Evolutionary conservation across 2,113 vertebrate species (phyloP), one percentile per base, ranked within the genome.

Genomic region (Calidris pygmaea): DNA sequence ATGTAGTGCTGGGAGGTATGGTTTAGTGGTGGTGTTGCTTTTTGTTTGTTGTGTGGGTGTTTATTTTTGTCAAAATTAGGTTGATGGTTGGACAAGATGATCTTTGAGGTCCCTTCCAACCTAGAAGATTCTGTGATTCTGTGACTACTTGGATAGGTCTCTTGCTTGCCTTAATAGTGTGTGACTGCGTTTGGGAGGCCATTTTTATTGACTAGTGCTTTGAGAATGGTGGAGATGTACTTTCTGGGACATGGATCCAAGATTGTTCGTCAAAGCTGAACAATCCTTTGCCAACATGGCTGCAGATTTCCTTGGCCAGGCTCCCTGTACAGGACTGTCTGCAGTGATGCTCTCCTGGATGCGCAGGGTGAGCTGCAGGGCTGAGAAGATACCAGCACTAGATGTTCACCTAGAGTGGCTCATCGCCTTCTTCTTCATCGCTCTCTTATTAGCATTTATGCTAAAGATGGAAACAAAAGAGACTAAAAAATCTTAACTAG

Each of bases 391-490:
- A 39, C 52, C 20, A 19, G 47, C 48, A 9, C n/a, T 14, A 32
- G 26, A 19, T 29, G 3, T 26, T 21, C 48, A 26, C 15, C 10
- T 45, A 9, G 24, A 24, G 8, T 27, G 2, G 14, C 29, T 68
- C 12, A 1, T 12, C 63, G 10, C 29, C 56, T 85, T 70, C 76
- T 82, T 71, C 21, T 65, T 53, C 43, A 50, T 24, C 32, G 32
- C 23, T 59, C 37, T 21, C 20, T 52, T 68, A 68, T 77, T 89
- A 62, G 5, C 35, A 45, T 29, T 10, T 26, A 18, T 47, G 63
- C 83, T 95, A 77, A 95, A 93, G 67, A 85, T 29, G 21, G 35
- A 87, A 68, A 91, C 14, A 66, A 89, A 94, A 89, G 48, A 55
- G 76, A 67, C 22, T n/a, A 19, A 80, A 85, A 95, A 3, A 47